Conservation (phyloP, 1,140 invertebrate species). For the Lucilia sericata region DNA sequence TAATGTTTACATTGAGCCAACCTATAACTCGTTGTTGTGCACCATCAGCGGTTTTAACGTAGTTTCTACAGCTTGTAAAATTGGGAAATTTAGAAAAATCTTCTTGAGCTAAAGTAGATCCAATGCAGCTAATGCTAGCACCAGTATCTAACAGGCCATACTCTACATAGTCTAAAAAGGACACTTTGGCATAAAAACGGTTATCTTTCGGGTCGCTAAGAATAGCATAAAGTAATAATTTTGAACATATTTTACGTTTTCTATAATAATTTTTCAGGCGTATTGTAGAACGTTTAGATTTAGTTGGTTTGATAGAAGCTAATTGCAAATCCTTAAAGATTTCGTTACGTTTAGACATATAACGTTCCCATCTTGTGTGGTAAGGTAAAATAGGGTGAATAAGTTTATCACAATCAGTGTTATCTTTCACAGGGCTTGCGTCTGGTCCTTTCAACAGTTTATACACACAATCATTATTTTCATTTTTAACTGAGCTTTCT, state of each 20-base stretch:
- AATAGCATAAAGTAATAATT: neutral
- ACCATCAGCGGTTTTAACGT: constrained; percentile 43
- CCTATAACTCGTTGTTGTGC: constrained; percentile 18
- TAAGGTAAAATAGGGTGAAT: neutral
- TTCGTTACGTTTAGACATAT: neutral
- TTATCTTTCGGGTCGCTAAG: neutral
- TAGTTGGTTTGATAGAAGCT: neutral
- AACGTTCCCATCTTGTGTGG: neutral
- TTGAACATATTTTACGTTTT: neutral
- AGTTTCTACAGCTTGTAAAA: neutral
- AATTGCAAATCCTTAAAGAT: neutral
- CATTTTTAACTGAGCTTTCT: neutral
- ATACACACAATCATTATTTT: neutral
- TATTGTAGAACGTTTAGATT: neutral
- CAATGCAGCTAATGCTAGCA: constrained; percentile 45
- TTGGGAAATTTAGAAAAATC: constrained; percentile 39
- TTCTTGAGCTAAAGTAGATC: constrained; percentile 11
- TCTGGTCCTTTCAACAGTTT: neutral
- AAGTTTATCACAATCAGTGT: neutral
- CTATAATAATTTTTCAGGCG: constrained; percentile 4
- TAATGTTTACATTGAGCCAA: neutral
- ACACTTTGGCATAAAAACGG: constrained; percentile 38
- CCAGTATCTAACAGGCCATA: constrained; percentile 45
- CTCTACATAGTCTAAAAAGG: constrained; percentile 25
- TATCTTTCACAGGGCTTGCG: neutral